Evolutionary conservation across 2,113 vertebrate genomes (phyloP).

Genomic region (Mustela nigripes): DNA sequence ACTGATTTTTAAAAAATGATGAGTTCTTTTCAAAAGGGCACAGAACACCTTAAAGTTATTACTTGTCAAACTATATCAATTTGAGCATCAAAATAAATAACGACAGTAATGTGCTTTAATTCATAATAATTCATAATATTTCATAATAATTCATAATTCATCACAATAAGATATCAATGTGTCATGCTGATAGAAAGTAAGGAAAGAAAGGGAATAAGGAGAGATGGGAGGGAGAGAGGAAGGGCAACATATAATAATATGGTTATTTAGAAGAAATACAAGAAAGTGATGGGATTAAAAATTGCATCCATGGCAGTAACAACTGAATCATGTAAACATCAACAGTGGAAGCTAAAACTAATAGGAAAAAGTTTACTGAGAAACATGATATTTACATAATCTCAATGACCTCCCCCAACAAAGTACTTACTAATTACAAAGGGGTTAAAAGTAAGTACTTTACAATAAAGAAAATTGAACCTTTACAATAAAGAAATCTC

Average conservation of each 20-base stretch:
- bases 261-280: not conserved
- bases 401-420: not conserved
- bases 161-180: not conserved
- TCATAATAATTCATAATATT: not conserved
- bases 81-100: not conserved
- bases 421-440: not conserved
- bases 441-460: not conserved
- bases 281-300: not conserved
- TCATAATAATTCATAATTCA: no score
- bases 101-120: not conserved
- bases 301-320: not conserved
- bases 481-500: not conserved
- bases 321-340: not conserved
- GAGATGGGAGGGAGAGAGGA: no score
- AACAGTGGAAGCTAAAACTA: not conserved
- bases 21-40: not conserved
- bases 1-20: not conserved
- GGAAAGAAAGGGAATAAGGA: not conserved
- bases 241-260: not conserved
- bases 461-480: not conserved
- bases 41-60: not conserved
- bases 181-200: not conserved
- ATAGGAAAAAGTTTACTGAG: not conserved
- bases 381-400: not conserved
- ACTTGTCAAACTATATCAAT: not conserved